Evolutionary conservation across 1,140 invertebrate genomes (phyloP), one percentile per base, ranked within the genome.

Genomic region (Musca vetustissima): DNA sequence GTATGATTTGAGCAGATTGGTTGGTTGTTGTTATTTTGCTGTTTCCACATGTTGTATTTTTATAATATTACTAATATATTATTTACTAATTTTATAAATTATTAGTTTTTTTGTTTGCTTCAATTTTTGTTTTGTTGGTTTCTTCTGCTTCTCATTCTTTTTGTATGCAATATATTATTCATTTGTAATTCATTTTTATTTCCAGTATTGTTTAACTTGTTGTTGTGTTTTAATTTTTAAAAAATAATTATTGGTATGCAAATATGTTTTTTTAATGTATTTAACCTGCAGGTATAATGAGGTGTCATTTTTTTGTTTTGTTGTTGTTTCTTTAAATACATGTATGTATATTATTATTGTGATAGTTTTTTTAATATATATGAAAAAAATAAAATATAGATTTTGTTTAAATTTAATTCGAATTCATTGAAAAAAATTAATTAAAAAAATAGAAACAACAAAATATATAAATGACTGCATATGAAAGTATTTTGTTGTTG

Each of bases 221-320:
- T 61, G 6, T 61, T 43, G 32, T 19, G 9, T 61, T 61, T 17
- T 43, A 32, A 17, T 59, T 28, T 17, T 61, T 61, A 43, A 61
- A 57, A 61, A 61, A 61, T 61, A 61, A 61, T 36, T 61, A 61
- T 61, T 61, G 57, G 57, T 61, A 61, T 61, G 57, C 57, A 61
- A 61, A 61, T 61, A 61, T 61, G 57, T 61, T 55, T 55, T 55
- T 59, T 59, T n/a, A n/a, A 61, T 32, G 28, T 43, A 19, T 43
- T 61, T 61, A 36, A 61, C 57, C 57, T 61, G 57, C 57, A 43
- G 57, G 57, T 61, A 61, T 61, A 61, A 61, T 61, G 57, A 61
- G 57, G 57, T 61, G 57, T 61, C 57, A 61, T 61, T 61, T 61
- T 61, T 43, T 43, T 43, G 36, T 43, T 43, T 43, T 43, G 36